A percentile compares a stretch with the other conserved stretches of the same genome.
Evolutionary conservation across 2,888 invertebrate species (phyloP).

Genomic region (Dyspetes luteomarginatus): DNA sequence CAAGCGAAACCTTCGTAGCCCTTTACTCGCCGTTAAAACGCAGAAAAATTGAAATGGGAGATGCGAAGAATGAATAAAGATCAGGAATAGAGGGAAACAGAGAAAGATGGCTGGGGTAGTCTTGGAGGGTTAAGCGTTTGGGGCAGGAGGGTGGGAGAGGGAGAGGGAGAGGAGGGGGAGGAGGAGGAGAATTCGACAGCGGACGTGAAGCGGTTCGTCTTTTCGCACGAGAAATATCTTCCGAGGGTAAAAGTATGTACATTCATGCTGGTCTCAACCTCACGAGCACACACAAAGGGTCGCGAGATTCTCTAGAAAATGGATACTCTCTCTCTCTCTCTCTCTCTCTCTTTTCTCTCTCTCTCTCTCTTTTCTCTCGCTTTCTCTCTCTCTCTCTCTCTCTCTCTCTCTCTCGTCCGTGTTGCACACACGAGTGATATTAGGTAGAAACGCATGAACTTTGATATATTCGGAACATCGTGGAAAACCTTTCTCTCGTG

Average conservation of each 20-base stretch:
- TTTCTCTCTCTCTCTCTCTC: too few species aligned
- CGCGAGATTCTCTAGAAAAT: constrained; percentile 47
- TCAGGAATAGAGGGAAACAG: constrained; percentile 66
- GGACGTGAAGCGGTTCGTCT: constrained; percentile 74
- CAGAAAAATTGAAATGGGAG: constrained; percentile 82
- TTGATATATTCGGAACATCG: constrained; percentile 80
- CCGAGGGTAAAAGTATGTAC: constrained; percentile 9
- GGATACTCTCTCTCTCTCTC: constrained; percentile 3
- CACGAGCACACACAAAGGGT: constrained; percentile 55
- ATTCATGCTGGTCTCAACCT: constrained; percentile 62
- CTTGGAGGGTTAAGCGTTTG: too few species aligned
- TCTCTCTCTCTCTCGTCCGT: too few species aligned
- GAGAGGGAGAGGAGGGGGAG: constrained; percentile 1
- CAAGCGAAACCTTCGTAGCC: constrained; percentile 49
- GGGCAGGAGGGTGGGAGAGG: constrained; percentile 1
- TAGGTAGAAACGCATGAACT: constrained; percentile 83
- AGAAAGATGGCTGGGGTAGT: not conserved
- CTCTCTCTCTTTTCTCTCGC: too few species aligned
- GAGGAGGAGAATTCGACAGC: constrained; percentile 35
- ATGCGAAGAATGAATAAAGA: constrained; percentile 82
- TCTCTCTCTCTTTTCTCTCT: too few species aligned
- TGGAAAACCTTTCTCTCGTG: constrained; percentile 53
- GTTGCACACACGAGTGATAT: constrained; percentile 79
- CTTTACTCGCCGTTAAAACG: constrained; percentile 76
- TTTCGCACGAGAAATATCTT: constrained; percentile 51